Percentiles rank a stretch among this genome's conserved stretches.
Evolutionary conservation across 2,797 vertebrate species (phyloP).

Genomic region (Psittacula derbiana): DNA sequence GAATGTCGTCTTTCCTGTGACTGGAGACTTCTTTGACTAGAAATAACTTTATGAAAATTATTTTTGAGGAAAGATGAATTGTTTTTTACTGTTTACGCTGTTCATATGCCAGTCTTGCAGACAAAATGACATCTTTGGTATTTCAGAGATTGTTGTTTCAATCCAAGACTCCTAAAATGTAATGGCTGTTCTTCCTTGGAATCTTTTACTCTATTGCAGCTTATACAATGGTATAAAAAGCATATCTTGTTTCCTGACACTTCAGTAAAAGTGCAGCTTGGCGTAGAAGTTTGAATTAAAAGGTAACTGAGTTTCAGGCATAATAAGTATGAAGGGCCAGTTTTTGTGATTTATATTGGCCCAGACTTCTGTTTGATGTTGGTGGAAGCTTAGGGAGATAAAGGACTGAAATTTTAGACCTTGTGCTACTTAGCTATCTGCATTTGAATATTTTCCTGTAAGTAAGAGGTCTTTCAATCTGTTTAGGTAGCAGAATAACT

Average conservation of each 20-base stretch:
- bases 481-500: neutral
- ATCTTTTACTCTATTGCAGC: neutral
- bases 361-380: neutral
- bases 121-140: neutral
- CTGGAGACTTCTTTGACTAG: neutral
- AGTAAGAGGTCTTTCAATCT: neutral
- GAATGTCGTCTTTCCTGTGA: neutral
- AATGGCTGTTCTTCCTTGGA: neutral
- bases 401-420: neutral
- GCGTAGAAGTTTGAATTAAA: neutral
- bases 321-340: neutral
- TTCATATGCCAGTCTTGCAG: neutral
- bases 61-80: neutral
- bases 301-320: neutral
- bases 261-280: neutral
- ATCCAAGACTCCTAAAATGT: neutral
- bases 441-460: conserved; percentile 7
- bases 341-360: neutral
- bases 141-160: neutral
- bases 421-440: neutral
- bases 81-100: neutral
- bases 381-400: neutral
- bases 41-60: neutral
- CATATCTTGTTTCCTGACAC: neutral
- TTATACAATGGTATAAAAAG: neutral